phyloP scores from a whole-genome alignment of 2,888 invertebrate species.

The Pseudoips prasinana region DNA sequence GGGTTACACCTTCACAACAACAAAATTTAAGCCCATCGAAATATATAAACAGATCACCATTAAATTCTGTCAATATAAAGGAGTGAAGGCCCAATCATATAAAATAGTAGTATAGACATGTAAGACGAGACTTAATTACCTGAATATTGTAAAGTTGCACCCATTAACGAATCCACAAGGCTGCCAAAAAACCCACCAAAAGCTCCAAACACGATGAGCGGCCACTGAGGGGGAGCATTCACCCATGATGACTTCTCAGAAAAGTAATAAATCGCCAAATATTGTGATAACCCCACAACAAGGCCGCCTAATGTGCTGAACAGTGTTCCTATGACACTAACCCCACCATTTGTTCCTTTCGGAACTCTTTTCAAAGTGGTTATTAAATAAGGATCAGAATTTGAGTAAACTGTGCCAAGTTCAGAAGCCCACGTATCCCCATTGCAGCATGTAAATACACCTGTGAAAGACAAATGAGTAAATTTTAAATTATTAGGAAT shows the following conservation, averaged over 20 bases:
- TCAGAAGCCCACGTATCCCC: constrained; percentile 97
- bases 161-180: constrained; percentile 90
- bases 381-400: constrained; percentile 87
- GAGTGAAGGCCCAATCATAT: too few relatives aligned
- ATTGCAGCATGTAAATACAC: constrained; percentile 89
- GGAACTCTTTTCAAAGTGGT: constrained; percentile 89
- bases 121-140: constrained; percentile 71
- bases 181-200: constrained; percentile 91
- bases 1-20: too few relatives aligned
- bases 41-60: too few relatives aligned
- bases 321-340: constrained; percentile 84
- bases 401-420: constrained; percentile 88
- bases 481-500: too few relatives aligned
- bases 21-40: too few relatives aligned
- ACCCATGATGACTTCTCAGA: constrained; percentile 81
- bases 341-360: constrained; percentile 93
- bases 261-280: constrained; percentile 84
- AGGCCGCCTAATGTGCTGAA: constrained; percentile 85
- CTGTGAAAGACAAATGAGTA: constrained; percentile 52
- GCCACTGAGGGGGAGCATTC: constrained; percentile 89
- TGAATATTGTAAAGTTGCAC: constrained; percentile 93
- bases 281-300: constrained; percentile 87
- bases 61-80: too few relatives aligned
- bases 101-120: too few relatives aligned
- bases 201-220: constrained; percentile 87